Base-by-base conservation (phyloP, 2,797 vertebrate genomes). In the Microcaecilia unicolor region DNA sequence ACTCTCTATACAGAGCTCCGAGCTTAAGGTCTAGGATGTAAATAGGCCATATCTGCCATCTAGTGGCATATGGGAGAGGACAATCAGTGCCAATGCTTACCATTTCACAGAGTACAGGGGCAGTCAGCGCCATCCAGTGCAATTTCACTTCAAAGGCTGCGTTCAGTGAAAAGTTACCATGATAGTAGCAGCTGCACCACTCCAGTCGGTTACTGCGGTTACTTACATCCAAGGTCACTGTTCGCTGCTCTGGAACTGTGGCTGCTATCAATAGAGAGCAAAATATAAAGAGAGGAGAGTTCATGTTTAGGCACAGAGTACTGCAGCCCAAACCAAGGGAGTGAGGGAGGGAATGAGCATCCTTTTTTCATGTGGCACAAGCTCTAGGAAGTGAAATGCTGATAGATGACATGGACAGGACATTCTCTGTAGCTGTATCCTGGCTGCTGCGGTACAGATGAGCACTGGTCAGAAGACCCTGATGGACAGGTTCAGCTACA, bases 181-280 rank as follows among this genome's bases (percentile, higher is more conserved):
- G 94, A 67, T 99, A 99, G 42, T 95, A 97, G 14, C 92, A 97
- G 64, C 93, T 99, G 76, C 96, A 97, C 96, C 94, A 99, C 36
- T 99, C 96, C 0, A 89, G 72, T 0, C 93, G 83, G 67, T 93
- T 90, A 0, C 90, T 93, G 55, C 96, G 92, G 68, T 97, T 97
- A 65, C 97, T 98, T 11, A 97, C 86, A 0, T 98, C 93, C 30
- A 99, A 75, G 0, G 93, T 98, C 61, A 90, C 95, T 0, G 93
- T 95, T 59, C 93, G 94, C 62, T 99, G 95, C 50, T 99, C 95
- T 0, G 92, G 95, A 36, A 98, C 91, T 0, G 91, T 95, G 17
- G 94, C 87, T 30, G 93, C 93, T n/a, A n/a, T n/a, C n/a, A n/a
- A n/a, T n/a, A n/a, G n/a, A n/a, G n/a, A n/a, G n/a, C 99, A 49